A percentile compares a stretch with the other conserved stretches of the same genome.
Conservation (phyloP, 2,797 vertebrate species). For the Rhincodon typus region DNA sequence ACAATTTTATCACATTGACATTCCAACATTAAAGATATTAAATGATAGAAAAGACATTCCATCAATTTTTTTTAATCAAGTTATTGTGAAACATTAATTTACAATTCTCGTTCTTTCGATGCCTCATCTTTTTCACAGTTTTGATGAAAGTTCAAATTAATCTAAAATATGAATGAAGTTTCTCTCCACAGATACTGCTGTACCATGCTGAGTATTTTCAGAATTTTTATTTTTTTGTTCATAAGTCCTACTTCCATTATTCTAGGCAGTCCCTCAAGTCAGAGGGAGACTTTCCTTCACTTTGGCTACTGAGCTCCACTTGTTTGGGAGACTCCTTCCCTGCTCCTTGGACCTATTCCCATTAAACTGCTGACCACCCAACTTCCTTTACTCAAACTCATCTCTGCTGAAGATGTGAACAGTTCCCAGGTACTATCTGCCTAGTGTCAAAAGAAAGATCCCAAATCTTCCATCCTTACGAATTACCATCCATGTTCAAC, state of each 20-base stretch:
- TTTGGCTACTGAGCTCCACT: too few relatives aligned
- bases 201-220: too few relatives aligned
- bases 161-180: not conserved
- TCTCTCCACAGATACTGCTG: not conserved
- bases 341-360: too few relatives aligned
- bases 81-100: too few relatives aligned
- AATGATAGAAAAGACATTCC: not conserved
- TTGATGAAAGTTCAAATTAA: not conserved
- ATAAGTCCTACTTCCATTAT: not conserved
- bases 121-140: not conserved
- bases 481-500: not conserved
- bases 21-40: not conserved
- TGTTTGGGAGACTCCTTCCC: too few relatives aligned
- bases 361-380: not conserved
- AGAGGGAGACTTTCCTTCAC: too few relatives aligned
- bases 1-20: not conserved
- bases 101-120: too few relatives aligned
- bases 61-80: too few relatives aligned
- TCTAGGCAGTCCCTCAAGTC: too few relatives aligned
- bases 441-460: not conserved
- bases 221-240: not conserved
- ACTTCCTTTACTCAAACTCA: not conserved
- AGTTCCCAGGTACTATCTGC: not conserved
- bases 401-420: not conserved
- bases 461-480: not conserved